phyloP scores from a whole-genome alignment of 2,888 invertebrate genomes.

The Agelastica alni region DNA sequence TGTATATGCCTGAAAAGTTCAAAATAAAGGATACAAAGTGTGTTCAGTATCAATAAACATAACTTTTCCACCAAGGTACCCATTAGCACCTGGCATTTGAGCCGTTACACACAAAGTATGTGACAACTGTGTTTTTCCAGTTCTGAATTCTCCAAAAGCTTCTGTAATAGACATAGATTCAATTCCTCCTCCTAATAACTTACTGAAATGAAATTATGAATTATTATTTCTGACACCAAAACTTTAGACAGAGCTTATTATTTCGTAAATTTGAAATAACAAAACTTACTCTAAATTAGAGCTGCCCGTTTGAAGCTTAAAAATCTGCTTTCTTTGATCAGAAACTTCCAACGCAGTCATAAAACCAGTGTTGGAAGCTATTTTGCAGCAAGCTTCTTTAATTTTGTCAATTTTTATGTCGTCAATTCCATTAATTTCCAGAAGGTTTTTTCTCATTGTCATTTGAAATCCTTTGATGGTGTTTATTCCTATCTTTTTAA shows the following conservation, averaged over 20 bases:
- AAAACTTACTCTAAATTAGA: constrained; percentile 74
- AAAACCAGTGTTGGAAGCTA: constrained; percentile 65
- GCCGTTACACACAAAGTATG: constrained; percentile 80
- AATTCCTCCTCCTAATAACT: constrained; percentile 75
- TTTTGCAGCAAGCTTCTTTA: constrained; percentile 74
- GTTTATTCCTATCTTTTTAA: constrained; percentile 77
- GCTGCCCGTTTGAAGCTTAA: constrained; percentile 71
- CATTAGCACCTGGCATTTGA: constrained; percentile 70
- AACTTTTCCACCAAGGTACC: constrained; percentile 78
- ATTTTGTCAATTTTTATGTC: constrained; percentile 75
- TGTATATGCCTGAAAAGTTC: too few species aligned
- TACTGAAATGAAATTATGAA: constrained; percentile 58
- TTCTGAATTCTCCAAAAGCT: constrained; percentile 81
- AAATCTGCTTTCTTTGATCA: constrained; percentile 72
- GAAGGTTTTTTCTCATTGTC: constrained; percentile 74
- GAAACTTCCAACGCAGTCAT: constrained; percentile 76
- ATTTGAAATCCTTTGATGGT: constrained; percentile 82
- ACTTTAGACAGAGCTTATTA: too few species aligned
- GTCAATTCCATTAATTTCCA: constrained; percentile 75
- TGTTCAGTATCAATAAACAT: constrained; percentile 83
- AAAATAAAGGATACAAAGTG: constrained; percentile 75
- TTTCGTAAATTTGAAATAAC: too few species aligned
- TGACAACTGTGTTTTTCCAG: constrained; percentile 80
- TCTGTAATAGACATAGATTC: constrained; percentile 86
- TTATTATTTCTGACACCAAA: too few species aligned